A percentile compares a stretch with the other conserved stretches of the same genome.
Evolutionary conservation across 2,888 invertebrate species (phyloP).

Genomic region (Andrena haemorrhoa): DNA sequence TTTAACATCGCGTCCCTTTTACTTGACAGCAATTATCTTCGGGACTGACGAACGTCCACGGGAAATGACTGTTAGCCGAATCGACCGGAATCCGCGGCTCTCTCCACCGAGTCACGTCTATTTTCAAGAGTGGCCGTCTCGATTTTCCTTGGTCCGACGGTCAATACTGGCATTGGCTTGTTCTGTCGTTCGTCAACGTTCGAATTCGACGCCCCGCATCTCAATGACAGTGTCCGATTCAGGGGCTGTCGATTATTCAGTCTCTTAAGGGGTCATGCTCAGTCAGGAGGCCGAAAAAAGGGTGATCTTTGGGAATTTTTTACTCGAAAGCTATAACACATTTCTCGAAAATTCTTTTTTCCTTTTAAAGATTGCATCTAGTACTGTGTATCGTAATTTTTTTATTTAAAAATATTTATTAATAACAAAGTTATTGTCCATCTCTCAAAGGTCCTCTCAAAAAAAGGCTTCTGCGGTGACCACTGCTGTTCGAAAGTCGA

Average conservation of each 20-base stretch:
- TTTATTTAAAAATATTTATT: no score
- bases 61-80: slow-evolving; percentile 17
- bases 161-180: neutral
- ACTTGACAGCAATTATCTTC: slow-evolving; percentile 68
- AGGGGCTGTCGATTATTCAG: neutral
- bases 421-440: no score
- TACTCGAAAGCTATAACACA: no score
- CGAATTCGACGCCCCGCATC: neutral
- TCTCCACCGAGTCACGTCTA: slow-evolving; percentile 35
- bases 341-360: no score
- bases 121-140: slow-evolving; percentile 11
- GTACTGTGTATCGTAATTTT: no score
- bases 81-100: slow-evolving; percentile 19
- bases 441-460: no score
- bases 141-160: slow-evolving; percentile 2
- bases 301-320: no score
- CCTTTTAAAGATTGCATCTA: no score
- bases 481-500: no score
- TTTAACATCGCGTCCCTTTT: slow-evolving; percentile 64
- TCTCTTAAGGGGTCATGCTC: no score
- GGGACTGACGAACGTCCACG: slow-evolving; percentile 47
- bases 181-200: neutral
- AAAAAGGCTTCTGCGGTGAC: no score
- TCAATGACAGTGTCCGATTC: neutral
- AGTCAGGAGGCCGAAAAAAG: no score